Evolutionary conservation across 2,888 invertebrate species (phyloP), one percentile per base, ranked within the genome.

Genomic region (Caenorhabditis imperialis): DNA sequence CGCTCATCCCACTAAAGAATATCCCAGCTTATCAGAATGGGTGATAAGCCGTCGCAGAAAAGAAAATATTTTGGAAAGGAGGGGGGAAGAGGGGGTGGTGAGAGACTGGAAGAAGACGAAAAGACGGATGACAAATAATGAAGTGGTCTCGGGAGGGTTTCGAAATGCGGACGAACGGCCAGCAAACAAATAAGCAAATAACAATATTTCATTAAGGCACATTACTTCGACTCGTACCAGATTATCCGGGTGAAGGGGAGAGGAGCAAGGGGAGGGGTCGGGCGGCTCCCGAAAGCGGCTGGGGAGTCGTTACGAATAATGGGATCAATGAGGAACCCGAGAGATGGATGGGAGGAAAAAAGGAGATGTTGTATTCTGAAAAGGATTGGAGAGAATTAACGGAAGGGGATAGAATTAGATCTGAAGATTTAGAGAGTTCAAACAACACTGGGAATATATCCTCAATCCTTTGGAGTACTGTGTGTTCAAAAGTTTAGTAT

Each of bases 241-340:
- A 44, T 25, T 40, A 30, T 6, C 47, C 8, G 40, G 35, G 40
- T 18, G 51, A 45, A 25, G 40, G n/a, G 30, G 16, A 45, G 54
- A 63, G 40, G 20, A 30, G 30, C 25, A 25, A n/a, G 27, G 25
- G 42, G 14, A 42, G 40, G 22, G 25, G 25, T 18, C 23, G 62
- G 10, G 30, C 30, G 30, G 6, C 30, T 6, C 30, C 30, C 6
- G 10, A 30, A 30, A 30, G 10, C 16, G 45, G 35, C 58, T 22
- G 45, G 57, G 71, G 62, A 71, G 48, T 61, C 61, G 48, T 55
- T 55, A 38, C 37, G 42, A 51, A 51, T 51, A 57, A 63, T 58
- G 57, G 57, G 63, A 61, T 70, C 53, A 70, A 42, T 30, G 6
- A 10, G 30, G 70, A 54, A 57, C 37, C 35, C 45, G 60, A 58